phyloP scores from a whole-genome alignment of 2,113 vertebrate species.

The Cyprinodon variegatus region DNA sequence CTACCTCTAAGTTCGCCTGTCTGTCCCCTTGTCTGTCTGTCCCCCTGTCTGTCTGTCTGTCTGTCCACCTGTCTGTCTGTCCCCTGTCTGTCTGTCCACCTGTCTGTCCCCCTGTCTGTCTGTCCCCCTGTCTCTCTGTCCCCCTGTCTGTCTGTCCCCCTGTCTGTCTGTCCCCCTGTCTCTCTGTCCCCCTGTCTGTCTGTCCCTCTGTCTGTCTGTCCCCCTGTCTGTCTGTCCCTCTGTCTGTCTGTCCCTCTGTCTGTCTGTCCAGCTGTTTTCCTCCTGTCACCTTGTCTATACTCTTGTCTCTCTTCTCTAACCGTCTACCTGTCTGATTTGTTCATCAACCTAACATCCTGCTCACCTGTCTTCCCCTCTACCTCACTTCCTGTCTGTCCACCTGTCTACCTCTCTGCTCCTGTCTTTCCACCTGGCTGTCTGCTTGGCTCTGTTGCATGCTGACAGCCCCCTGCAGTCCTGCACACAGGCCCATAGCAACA shows the following conservation, averaged over 20 bases:
- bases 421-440: constrained; percentile 51
- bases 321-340: constrained; percentile 51
- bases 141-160: constrained; percentile 22
- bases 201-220: background rate
- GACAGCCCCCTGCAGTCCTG: constrained; percentile 66
- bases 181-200: background rate
- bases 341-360: constrained; percentile 19
- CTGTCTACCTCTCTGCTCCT: constrained; percentile 42
- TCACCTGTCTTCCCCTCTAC: constrained; percentile 44
- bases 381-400: constrained; percentile 20
- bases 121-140: too few species aligned
- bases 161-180: background rate
- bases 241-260: constrained; percentile 9
- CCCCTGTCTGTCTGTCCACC: background rate
- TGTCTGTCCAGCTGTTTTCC: constrained; percentile 38
- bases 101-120: background rate
- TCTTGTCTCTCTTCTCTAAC: background rate
- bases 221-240: constrained; percentile 8
- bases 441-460: constrained; percentile 73
- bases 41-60: background rate
- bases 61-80: constrained; percentile 21
- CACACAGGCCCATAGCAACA: constrained; percentile 60
- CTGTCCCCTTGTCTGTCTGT: constrained; percentile 50
- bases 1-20: constrained; percentile 6
- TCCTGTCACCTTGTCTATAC: constrained; percentile 13